Conservation (phyloP, 1,140 invertebrate genomes). For the Drosophila paulistorum region DNA sequence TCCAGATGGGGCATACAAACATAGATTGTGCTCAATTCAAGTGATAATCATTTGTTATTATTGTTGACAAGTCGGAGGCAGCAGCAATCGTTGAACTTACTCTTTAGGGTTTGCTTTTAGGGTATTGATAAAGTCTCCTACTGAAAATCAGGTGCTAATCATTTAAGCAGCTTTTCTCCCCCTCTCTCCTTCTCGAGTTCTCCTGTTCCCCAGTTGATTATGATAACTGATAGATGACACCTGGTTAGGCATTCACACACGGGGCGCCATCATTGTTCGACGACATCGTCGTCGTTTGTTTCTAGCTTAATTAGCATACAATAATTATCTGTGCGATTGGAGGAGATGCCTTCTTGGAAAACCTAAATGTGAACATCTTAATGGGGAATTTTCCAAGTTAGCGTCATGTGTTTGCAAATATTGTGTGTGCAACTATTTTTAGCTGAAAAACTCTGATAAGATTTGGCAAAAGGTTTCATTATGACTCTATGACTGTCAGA, state of each 20-base stretch:
- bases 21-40: constrained; percentile 52
- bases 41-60: constrained; percentile 42
- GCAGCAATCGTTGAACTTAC: constrained; percentile 25
- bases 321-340: constrained; percentile 13
- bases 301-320: constrained; percentile 46
- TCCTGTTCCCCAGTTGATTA: constrained; percentile 10
- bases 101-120: neutral
- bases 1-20: constrained; percentile 1
- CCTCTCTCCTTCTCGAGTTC: neutral
- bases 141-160: constrained; percentile 34
- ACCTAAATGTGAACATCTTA: constrained; percentile 26
- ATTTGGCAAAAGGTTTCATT: constrained; percentile 41
- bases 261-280: neutral
- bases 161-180: constrained; percentile 14
- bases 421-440: constrained; percentile 30
- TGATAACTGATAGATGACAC: constrained; percentile 49
- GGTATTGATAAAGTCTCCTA: neutral
- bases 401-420: constrained; percentile 29
- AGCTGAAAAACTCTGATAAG: constrained; percentile 29
- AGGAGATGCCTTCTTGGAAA: constrained; percentile 20
- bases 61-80: constrained; percentile 31
- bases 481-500: constrained; percentile 31
- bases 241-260: constrained; percentile 30
- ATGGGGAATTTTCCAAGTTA: constrained; percentile 40
- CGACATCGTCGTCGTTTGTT: constrained; percentile 14